Evolutionary conservation across 2,113 vertebrate genomes (phyloP), one percentile per base, ranked within the genome.

Genomic region (Heliornis fulica): DNA sequence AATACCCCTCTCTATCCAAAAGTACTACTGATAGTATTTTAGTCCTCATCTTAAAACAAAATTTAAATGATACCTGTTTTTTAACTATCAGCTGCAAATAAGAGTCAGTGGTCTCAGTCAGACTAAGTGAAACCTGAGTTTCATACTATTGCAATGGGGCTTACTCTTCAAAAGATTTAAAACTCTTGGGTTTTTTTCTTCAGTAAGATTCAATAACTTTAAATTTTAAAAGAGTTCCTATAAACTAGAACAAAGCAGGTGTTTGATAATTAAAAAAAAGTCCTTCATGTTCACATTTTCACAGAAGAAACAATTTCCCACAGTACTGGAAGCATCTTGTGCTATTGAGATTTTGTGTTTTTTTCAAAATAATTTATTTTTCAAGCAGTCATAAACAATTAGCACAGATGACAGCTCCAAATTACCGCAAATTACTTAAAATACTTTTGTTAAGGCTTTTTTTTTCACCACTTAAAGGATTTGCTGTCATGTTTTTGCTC

Each of bases 41-140:
- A 86, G 9, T 83, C 22, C 26, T 88, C 13, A 71, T 13, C 25
- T 96, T 93, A 94, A 95, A 92, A 86, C 70, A 92, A 95, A 92
- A 87, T 80, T 56, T 69, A 26, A 91, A 70, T 2, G 3, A 32
- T 25, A 77, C 4, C 43, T 64, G 13, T 6, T 41, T 18, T 85
- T 82, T 28, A 88, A 38, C 11, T 34, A 64, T 3, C 36, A 50
- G 15, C 15, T 77, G 29, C n/a, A n/a, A n/a, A n/a, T 61, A 90
- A 43, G 13, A 40, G n/a, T 65, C 65, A 66, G 43, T 13, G 60
- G 45, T 20, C 15, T 63, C 59, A 36, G 32, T 69, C 43, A 65
- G 50, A 64, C 20, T 68, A 61, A 32, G 10, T 40, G 68, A 91
- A 91, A 38, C 4, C 15, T 14, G 79, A 46, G 13, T 22, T 76